Evolutionary conservation across 2,888 invertebrate genomes (phyloP), one percentile per base, ranked within the genome.

Genomic region (Cyrtodaria siliqua): DNA sequence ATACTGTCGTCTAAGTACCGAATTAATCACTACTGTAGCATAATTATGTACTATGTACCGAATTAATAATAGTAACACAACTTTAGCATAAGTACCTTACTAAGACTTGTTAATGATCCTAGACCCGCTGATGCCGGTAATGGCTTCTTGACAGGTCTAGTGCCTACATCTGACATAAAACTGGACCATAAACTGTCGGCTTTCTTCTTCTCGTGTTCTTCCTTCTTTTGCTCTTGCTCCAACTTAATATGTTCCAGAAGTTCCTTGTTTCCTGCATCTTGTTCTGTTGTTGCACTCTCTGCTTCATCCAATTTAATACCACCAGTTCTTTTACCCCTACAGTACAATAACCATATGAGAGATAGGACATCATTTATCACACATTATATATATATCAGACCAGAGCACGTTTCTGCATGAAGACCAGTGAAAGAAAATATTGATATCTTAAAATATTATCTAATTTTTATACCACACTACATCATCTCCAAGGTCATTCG

Each of bases 141-240:
- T 14, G 82, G 60, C 67, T 87, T 90, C 40, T 85, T 77, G 64
- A 81, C 79, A 8, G 87, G 83, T 63, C 72, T 73, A 18, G 72
- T 70, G n/a, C 89, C 88, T 20, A 92, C 91, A 81, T 91, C 92
- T n/a, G 91, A 82, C 81, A 92, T 76, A 80, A 93, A 93, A 72
- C 91, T 91, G 6, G 91, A 88, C 93, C 93, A 93, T 26, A 93
- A 76, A 57, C 89, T 87, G 77, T 93, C 91, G 3, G 90, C 87
- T 70, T 84, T 87, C 68, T 91, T 90, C 81, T 92, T 92, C 62
- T 91, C 90, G 44, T 86, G 83, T 47, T 88, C 89, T 53, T 86
- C 86, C 67, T 89, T 90, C 77, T 83, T 89, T 18, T 60, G 77
- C 26, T 83, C 79, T 38, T 86, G 81, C 67, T 90, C 88, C 38